Evolutionary conservation across 2,888 invertebrate genomes (phyloP).

Genomic region (Sicus ferrugineus): DNA sequence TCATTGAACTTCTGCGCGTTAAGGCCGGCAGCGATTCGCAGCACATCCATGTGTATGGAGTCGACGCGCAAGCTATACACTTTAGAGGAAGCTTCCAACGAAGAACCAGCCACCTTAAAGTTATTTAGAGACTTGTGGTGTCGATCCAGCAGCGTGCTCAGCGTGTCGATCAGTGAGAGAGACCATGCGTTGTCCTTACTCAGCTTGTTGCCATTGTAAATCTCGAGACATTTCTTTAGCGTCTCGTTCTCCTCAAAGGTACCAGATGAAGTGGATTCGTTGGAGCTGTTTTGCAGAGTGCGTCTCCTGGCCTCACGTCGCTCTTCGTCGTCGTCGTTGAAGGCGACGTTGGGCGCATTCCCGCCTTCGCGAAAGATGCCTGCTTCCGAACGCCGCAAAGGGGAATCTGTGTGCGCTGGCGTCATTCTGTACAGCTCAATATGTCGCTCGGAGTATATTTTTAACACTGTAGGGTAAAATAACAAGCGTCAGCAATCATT

Average conservation of each 20-base stretch:
- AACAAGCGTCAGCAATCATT: not conserved
- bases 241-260: slow-evolving; percentile 70
- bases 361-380: slow-evolving; percentile 52
- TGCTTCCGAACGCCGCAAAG: slow-evolving; percentile 58
- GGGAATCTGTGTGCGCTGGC: slow-evolving; percentile 58
- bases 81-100: slow-evolving; percentile 87
- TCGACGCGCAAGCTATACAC: slow-evolving; percentile 90
- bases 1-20: slow-evolving; percentile 57
- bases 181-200: slow-evolving; percentile 89
- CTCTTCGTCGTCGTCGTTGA: slow-evolving; percentile 71
- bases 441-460: not conserved
- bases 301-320: slow-evolving; percentile 64
- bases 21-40: slow-evolving; percentile 77
- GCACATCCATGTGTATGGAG: slow-evolving; percentile 79
- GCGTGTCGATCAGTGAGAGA: slow-evolving; percentile 84
- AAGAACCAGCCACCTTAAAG: slow-evolving; percentile 82
- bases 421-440: slow-evolving; percentile 48
- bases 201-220: slow-evolving; percentile 88
- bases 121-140: slow-evolving; percentile 76
- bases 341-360: slow-evolving; percentile 42
- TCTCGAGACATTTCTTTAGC: slow-evolving; percentile 77
- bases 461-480: not conserved
- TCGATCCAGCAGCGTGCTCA: slow-evolving; percentile 77
- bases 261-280: slow-evolving; percentile 42
- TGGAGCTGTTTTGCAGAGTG: slow-evolving; percentile 44